Evolutionary conservation across 2,797 vertebrate species (phyloP).

Genomic region (Furcifer pardalis): DNA sequence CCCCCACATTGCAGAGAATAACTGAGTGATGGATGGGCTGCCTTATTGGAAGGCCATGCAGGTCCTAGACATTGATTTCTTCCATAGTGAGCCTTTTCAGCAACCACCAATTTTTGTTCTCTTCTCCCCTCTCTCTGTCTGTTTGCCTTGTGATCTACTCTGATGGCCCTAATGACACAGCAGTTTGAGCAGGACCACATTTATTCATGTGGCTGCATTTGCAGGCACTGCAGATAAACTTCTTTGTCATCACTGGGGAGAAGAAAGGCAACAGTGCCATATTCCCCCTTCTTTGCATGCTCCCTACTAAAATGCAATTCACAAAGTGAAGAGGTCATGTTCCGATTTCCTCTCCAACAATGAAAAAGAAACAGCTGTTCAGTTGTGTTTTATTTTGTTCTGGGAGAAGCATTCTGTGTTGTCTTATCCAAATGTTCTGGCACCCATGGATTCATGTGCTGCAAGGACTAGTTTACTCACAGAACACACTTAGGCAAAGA

Average conservation of each 20-base stretch:
- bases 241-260: constrained; percentile 36
- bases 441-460: constrained; percentile 19
- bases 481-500: neutral
- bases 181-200: constrained; percentile 57
- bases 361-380: neutral
- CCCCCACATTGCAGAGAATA: constrained; percentile 33
- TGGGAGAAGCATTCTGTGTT: neutral
- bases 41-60: constrained; percentile 35
- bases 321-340: constrained; percentile 19
- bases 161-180: constrained; percentile 63
- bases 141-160: constrained; percentile 54
- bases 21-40: constrained; percentile 34
- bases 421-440: constrained; percentile 28
- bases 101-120: constrained; percentile 48
- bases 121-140: constrained; percentile 48
- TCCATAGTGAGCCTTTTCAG: constrained; percentile 65
- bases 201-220: constrained; percentile 64
- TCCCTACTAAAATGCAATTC: constrained; percentile 23
- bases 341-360: constrained; percentile 18
- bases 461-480: neutral
- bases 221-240: constrained; percentile 44
- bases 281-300: constrained; percentile 24
- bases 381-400: neutral
- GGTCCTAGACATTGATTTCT: constrained; percentile 61
- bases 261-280: constrained; percentile 12